Base-by-base conservation (phyloP, 1,140 invertebrate species). In the Marisa cornuarietis region DNA sequence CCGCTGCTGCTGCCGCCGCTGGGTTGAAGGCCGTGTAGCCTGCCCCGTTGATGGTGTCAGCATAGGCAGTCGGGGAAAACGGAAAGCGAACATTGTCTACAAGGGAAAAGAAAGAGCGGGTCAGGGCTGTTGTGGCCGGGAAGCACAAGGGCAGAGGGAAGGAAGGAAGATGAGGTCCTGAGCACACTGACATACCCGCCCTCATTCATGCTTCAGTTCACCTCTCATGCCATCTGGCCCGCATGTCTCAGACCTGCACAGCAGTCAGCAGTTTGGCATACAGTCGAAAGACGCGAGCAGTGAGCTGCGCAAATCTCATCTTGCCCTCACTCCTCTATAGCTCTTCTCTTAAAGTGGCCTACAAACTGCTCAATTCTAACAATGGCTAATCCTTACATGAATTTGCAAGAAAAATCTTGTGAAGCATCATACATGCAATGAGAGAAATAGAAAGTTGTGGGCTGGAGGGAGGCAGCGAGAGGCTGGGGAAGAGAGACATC, bases 31-130 rank as follows among this genome's bases (percentile, higher is more conserved):
- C 83, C 26, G 84, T 81, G 73, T 80, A 90, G 52, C 85, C 85
- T 71, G 87, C 86, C 61, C 91, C 91, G 83, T 91, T 91, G 83
- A 91, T 87, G 63, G 85, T 86, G 77, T 91, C 91, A 63, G 83
- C 82, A 65, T 73, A 82, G 61, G 71, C 83, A 77, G 83, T 83
- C 84, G 77, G 83, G 79, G 71, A 83, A 81, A 81, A 88, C 81
- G 76, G 84, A 83, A 80, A 85, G 18, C 83, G 84, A 68, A 83
- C 82, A 62, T 81, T 82, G 65, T 82, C 82, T 78, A 82, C 79
- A 81, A 78, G 81, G 84, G 75, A 66, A 82, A 82, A 65, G 63
- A 69, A 73, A 68, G 22, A 80, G 75, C 20, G 31, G 58, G 79
- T 51, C 65, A 26, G 63, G 68, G 24, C 18, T 26, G 66, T 51